These are phyloP conservation scores for Chauna torquata DNA, from an alignment of 2,113 vertebrate genomes.

Conservation along the genomic window DNA sequence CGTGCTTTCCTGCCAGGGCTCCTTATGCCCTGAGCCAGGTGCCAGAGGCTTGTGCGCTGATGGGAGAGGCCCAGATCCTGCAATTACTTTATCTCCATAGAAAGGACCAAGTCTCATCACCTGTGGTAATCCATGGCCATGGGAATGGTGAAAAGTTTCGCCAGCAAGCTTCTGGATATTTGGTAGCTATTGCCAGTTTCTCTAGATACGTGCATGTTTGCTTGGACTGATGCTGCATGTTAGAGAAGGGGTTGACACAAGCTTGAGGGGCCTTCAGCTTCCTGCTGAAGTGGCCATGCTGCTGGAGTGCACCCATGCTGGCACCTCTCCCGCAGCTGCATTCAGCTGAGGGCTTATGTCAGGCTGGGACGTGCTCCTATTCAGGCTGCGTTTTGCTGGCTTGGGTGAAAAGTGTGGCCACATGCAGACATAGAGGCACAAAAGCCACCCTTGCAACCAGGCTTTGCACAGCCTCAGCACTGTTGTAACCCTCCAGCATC, in stretches of 20 bases:
- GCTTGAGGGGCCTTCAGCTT: background rate
- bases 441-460: slow-evolving; percentile 62
- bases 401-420: slow-evolving; percentile 61
- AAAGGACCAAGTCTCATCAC: background rate
- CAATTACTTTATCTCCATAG: background rate
- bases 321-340: slow-evolving; percentile 25
- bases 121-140: background rate
- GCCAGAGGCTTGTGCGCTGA: background rate
- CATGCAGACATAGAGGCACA: slow-evolving; percentile 43
- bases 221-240: background rate
- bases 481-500: slow-evolving; percentile 53
- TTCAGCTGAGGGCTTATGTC: slow-evolving; percentile 66
- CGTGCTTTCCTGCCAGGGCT: background rate
- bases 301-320: slow-evolving; percentile 44
- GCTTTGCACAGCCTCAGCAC: slow-evolving; percentile 59
- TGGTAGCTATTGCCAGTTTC: background rate
- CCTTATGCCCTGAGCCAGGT: background rate
- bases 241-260: background rate
- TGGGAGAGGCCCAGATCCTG: background rate
- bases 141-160: background rate
- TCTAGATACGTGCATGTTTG: background rate
- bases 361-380: slow-evolving; percentile 19
- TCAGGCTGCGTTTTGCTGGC: slow-evolving; percentile 65
- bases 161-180: background rate
- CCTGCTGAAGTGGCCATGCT: background rate